Evolutionary conservation across 2,888 invertebrate species (phyloP), one percentile per base, ranked within the genome.

Genomic region (Chelonus formosanus): DNA sequence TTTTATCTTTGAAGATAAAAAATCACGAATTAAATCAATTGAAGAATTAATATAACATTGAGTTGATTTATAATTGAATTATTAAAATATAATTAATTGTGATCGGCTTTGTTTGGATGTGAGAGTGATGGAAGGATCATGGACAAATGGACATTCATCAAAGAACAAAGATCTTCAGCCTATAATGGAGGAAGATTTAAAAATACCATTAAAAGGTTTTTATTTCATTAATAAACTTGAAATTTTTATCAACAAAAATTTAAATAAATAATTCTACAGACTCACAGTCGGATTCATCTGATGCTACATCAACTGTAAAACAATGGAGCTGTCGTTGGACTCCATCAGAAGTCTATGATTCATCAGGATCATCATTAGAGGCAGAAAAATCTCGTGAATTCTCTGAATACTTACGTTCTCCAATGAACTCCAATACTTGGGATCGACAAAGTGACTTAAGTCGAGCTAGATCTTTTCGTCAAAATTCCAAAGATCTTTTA

Each of bases 321-420:
- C 78, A 75, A 32, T 82, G 79, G 78, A 76, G 78, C 56, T 75
- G 74, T 67, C 74, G 76, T 48, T 82, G 82, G 80, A 78, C 76
- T 36, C 76, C 81, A 8, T 79, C 82, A 36, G 83, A 83, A 61
- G 75, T 75, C 8, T 82, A 81, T 71, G 82, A 82, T 56, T 82
- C 81, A 2, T 80, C 71, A 81, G 45, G 74, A 71, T 53, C 73
- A 3, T 69, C 74, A 20, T 70, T 62, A 40, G 40, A 40, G 1
- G 40, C 40, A 40, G 5, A 6, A 40, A 40, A 40, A 40, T 40
- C 40, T 6, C 4, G 10, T 48, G 32, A 31, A 52, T 56, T 58
- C 45, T 34, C 53, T 3, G 35, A 3, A 57, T 8, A 54, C 35
- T 5, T 36, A 50, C 7, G 7, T 45, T 32, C 53, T 36, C n/a